Conservation (phyloP, 2,113 vertebrate genomes). For the Octodon degus region DNA sequence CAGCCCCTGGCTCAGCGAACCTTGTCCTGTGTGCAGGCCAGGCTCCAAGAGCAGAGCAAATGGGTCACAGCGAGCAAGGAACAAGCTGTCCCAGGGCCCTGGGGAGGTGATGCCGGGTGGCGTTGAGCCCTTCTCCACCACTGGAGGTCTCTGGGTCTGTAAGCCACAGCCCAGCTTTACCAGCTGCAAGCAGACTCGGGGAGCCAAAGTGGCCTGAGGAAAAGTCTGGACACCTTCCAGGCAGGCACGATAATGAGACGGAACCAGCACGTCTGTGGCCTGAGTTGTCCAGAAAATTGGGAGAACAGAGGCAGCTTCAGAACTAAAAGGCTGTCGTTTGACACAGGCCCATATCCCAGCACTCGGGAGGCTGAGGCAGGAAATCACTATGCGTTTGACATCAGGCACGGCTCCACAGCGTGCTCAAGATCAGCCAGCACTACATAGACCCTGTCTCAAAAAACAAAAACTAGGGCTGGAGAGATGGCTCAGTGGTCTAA, state of each 20-base stretch:
- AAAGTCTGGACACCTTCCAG: neutral
- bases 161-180: neutral
- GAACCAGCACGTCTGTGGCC: neutral
- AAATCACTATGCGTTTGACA: neutral
- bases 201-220: too few species aligned
- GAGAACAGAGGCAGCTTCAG: neutral
- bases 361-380: neutral
- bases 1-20: neutral
- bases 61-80: neutral
- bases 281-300: neutral
- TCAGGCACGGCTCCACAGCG: neutral
- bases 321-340: neutral
- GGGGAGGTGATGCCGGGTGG: rapidly evolving
- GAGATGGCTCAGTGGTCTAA: too few species aligned
- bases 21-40: neutral
- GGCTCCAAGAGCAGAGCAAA: neutral
- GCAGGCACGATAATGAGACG: neutral
- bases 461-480: neutral
- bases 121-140: neutral
- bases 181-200: neutral
- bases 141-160: neutral
- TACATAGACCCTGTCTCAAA: neutral
- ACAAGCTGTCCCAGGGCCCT: neutral
- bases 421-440: neutral
- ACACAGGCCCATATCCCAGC: neutral